phyloP scores from a whole-genome alignment of 2,113 vertebrate species.

The Struthidea cinerea region DNA sequence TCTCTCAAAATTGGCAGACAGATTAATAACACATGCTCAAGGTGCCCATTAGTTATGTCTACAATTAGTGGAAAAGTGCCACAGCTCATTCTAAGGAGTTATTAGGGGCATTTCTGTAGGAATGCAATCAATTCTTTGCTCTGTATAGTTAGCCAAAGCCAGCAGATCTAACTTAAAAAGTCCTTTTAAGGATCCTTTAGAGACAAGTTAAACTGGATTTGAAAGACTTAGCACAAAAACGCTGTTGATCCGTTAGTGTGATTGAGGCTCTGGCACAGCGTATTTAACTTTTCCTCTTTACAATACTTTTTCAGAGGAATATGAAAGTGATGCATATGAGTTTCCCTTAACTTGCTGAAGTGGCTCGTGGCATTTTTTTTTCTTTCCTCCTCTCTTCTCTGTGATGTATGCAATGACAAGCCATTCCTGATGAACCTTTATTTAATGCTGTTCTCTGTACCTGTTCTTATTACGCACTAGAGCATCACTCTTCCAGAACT shows the following conservation, averaged over 20 bases:
- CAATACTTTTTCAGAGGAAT: background rate
- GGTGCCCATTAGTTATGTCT: conserved; percentile 18
- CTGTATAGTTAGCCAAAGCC: background rate
- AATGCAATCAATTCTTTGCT: conserved; percentile 18
- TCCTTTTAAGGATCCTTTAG: background rate
- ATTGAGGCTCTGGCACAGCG: background rate
- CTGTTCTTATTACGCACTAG: background rate
- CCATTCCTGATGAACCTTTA: background rate
- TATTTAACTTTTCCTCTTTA: background rate
- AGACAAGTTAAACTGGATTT: background rate
- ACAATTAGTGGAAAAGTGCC: conserved; percentile 31
- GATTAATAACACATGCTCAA: conserved; percentile 6
- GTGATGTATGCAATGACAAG: background rate
- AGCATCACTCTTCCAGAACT: background rate
- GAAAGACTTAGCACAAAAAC: background rate
- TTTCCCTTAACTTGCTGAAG: background rate
- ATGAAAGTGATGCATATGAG: background rate
- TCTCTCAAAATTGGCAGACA: conserved; percentile 4
- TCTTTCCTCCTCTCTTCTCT: background rate
- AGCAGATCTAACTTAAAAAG: background rate
- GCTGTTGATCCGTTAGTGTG: background rate
- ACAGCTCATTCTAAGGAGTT: conserved; percentile 13
- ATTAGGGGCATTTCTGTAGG: background rate
- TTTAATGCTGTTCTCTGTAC: background rate
- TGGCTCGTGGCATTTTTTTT: background rate